A percentile compares a stretch with the other conserved stretches of the same genome.
These are phyloP conservation scores for Cercopithecus neglectus DNA, from an alignment of 2,797 vertebrate genomes.

Conservation along the genomic window DNA sequence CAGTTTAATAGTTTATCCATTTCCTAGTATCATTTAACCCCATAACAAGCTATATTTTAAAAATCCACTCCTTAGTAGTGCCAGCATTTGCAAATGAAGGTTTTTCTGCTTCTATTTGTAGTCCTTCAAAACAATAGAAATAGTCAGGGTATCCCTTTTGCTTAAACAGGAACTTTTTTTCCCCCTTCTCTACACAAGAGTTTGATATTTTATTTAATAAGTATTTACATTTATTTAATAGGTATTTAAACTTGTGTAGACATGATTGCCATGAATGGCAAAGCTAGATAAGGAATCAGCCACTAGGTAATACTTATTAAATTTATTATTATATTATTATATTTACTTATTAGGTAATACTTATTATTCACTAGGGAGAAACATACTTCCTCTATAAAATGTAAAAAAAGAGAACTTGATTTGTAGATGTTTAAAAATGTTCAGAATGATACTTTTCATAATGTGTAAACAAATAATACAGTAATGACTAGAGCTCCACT, in stretches of 20 bases:
- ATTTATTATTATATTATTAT: too few species aligned
- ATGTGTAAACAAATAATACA: neutral
- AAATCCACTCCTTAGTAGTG: neutral
- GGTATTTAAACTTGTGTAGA: neutral
- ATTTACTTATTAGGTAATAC: too few species aligned
- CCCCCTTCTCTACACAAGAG: neutral
- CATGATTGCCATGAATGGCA: neutral
- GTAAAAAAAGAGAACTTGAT: neutral
- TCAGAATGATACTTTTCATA: neutral
- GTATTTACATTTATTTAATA: slow-evolving; percentile 25
- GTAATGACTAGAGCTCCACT: neutral
- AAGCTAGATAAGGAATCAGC: neutral
- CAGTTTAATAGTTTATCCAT: neutral
- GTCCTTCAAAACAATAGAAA: neutral
- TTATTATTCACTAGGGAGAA: neutral
- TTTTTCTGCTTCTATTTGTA: slow-evolving; percentile 15
- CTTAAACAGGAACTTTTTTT: slow-evolving; percentile 9
- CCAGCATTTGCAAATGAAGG: slow-evolving; percentile 9
- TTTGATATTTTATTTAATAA: slow-evolving; percentile 42
- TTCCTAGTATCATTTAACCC: slow-evolving; percentile 3
- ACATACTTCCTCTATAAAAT: neutral
- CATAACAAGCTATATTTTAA: neutral
- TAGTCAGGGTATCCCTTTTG: neutral
- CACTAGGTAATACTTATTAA: neutral
- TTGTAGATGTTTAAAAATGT: neutral